Evolutionary conservation across 2,888 invertebrate species (phyloP).

Genomic region (Alloplasta piceator): DNA sequence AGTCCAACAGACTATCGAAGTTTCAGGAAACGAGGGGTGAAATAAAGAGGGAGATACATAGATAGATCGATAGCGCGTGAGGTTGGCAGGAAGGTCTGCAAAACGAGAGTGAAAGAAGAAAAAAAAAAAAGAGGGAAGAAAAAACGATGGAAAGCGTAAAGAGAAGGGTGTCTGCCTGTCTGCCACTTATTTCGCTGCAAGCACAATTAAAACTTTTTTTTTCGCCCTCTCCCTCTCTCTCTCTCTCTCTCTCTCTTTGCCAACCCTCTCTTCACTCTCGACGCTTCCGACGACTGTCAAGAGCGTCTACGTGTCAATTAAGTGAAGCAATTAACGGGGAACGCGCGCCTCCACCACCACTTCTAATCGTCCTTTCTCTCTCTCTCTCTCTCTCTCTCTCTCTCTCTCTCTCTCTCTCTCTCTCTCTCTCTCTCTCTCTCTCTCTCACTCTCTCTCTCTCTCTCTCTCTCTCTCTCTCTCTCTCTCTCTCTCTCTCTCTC

Average conservation of each 20-base stretch:
- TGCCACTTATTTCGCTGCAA: slow-evolving; percentile 63
- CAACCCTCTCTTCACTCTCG: slow-evolving; percentile 7
- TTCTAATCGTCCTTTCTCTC: slow-evolving; percentile 20
- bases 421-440: slow-evolving; percentile 46
- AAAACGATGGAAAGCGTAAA: slow-evolving; percentile 23
- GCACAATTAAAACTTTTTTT: slow-evolving; percentile 62
- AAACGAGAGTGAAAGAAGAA: slow-evolving; percentile 52
- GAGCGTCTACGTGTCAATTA: slow-evolving; percentile 66
- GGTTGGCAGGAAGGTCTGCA: slow-evolving; percentile 50
- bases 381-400: slow-evolving; percentile 18
- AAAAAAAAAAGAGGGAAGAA: slow-evolving; percentile 35
- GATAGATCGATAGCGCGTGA: slow-evolving; percentile 62
- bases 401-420: slow-evolving; percentile 43
- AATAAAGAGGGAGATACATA: slow-evolving; percentile 18
- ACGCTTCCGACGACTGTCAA: slow-evolving; percentile 47
- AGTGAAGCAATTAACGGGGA: slow-evolving; percentile 64
- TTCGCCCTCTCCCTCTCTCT: slow-evolving; percentile 34
- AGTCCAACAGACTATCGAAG: slow-evolving; percentile 55
- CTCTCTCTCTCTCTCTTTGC: slow-evolving; percentile 24
- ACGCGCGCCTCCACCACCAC: slow-evolving; percentile 42
- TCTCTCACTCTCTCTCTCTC: slow-evolving; percentile 28
- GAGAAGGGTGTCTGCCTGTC: slow-evolving; percentile 60
- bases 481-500: slow-evolving; percentile 33
- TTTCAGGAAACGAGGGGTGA: slow-evolving; percentile 39
- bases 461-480: slow-evolving; percentile 13